Evolutionary conservation across 2,888 invertebrate species (phyloP).

Genomic region (Pegoplata infirma): DNA sequence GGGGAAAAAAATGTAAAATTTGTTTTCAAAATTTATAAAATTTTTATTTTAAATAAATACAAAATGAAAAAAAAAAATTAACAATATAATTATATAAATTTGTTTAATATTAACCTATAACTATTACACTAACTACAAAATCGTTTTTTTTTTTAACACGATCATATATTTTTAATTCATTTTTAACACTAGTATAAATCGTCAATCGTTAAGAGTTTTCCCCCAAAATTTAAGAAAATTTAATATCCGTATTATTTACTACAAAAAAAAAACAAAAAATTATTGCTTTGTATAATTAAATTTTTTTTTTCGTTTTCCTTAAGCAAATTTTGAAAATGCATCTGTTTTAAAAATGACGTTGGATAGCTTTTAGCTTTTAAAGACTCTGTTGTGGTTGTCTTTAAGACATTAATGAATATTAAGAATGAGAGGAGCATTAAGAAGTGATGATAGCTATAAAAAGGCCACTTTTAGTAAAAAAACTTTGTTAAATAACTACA

Average conservation of each 20-base stretch:
- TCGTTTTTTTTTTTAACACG: conserved; percentile 19
- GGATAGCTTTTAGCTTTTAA: conserved; percentile 21
- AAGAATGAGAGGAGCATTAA: neutral
- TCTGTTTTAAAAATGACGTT: conserved; percentile 23
- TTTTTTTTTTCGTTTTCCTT: neutral
- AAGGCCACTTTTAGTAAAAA: conserved; percentile 12
- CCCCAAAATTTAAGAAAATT: neutral
- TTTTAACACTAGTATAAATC: conserved; percentile 1
- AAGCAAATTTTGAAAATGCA: conserved; percentile 34
- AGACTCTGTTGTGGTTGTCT: conserved; percentile 23
- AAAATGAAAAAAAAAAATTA: conserved; percentile 31
- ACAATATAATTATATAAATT: conserved; percentile 15
- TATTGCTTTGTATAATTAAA: neutral
- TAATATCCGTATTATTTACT: neutral
- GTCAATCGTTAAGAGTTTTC: neutral
- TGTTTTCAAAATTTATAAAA: conserved; percentile 15
- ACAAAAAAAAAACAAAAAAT: neutral
- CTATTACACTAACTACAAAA: conserved; percentile 35
- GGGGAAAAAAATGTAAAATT: conserved; percentile 34
- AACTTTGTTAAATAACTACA: neutral
- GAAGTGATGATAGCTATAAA: conserved; percentile 13
- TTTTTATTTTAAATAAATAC: conserved; percentile 49
- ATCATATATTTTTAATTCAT: conserved; percentile 1
- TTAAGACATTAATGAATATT: conserved; percentile 17
- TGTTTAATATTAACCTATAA: conserved; percentile 42